phyloP scores from a whole-genome alignment of 2,113 vertebrate species.

The Gallinago jamesoni region DNA sequence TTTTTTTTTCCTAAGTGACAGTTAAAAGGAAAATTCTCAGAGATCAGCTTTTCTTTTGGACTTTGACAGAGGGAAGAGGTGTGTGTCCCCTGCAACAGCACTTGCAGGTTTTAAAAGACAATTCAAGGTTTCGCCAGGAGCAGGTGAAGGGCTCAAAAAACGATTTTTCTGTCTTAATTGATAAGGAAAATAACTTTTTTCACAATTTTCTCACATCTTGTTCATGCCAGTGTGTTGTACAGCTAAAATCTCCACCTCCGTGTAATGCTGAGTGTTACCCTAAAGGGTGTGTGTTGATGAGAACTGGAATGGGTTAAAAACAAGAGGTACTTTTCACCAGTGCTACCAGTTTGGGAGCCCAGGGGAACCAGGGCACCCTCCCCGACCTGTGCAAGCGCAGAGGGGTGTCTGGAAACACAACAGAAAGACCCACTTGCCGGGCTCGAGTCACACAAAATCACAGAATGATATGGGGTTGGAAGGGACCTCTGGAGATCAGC shows the following conservation, averaged over 20 bases:
- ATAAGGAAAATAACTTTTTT: background rate
- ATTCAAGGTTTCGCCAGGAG: background rate
- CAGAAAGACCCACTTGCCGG: background rate
- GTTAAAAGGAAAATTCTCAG: background rate
- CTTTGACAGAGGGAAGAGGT: background rate
- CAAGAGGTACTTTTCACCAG: background rate
- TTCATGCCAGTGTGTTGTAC: rapidly evolving
- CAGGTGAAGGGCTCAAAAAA: background rate
- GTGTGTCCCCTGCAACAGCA: background rate
- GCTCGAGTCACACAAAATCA: background rate
- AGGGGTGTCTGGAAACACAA: background rate
- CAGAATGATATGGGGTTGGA: too few relatives aligned
- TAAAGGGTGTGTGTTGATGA: too few relatives aligned
- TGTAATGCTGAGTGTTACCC: rapidly evolving
- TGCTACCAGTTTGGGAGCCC: too few relatives aligned
- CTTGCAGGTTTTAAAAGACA: background rate
- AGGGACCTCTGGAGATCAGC: too few relatives aligned
- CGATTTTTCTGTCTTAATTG: rapidly evolving
- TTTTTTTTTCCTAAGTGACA: background rate
- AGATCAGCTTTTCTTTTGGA: background rate
- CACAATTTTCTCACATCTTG: background rate
- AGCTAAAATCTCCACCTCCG: background rate
- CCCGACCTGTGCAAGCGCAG: rapidly evolving
- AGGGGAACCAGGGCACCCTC: background rate
- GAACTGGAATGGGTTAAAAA: background rate